phyloP scores from a whole-genome alignment of 2,113 vertebrate species.

The Oreocharis arfaki region DNA sequence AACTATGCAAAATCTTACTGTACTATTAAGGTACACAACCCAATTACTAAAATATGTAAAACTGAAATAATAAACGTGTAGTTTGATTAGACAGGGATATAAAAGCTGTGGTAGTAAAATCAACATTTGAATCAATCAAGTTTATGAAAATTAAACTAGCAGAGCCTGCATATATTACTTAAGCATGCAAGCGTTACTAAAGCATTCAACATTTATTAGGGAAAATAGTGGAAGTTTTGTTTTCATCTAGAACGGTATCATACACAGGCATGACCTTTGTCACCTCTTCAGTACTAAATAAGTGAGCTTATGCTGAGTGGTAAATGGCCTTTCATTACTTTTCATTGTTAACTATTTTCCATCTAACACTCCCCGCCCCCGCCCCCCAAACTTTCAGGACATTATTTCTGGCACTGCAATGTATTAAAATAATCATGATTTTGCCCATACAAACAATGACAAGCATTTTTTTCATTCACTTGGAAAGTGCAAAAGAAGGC shows the following conservation, averaged over 20 bases:
- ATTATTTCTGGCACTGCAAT: neutral
- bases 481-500: neutral
- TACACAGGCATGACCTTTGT: neutral
- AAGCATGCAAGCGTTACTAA: neutral
- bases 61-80: slow-evolving; percentile 55
- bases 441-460: neutral
- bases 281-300: neutral
- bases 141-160: slow-evolving; percentile 68
- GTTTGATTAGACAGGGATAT: slow-evolving; percentile 52
- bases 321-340: neutral
- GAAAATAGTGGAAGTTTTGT: neutral
- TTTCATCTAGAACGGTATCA: neutral
- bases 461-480: neutral
- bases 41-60: slow-evolving; percentile 60
- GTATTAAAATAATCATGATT: neutral
- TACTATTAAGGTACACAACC: slow-evolving; percentile 47
- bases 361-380: neutral
- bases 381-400: neutral
- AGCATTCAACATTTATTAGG: neutral
- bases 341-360: neutral
- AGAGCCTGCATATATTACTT: slow-evolving; percentile 34
- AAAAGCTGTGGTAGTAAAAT: slow-evolving; percentile 64
- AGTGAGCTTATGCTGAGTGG: neutral
- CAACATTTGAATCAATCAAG: slow-evolving; percentile 34
- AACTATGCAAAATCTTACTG: slow-evolving; percentile 18